Base-by-base conservation (phyloP, 2,797 vertebrate genomes). In the Jordanella pulchra region DNA sequence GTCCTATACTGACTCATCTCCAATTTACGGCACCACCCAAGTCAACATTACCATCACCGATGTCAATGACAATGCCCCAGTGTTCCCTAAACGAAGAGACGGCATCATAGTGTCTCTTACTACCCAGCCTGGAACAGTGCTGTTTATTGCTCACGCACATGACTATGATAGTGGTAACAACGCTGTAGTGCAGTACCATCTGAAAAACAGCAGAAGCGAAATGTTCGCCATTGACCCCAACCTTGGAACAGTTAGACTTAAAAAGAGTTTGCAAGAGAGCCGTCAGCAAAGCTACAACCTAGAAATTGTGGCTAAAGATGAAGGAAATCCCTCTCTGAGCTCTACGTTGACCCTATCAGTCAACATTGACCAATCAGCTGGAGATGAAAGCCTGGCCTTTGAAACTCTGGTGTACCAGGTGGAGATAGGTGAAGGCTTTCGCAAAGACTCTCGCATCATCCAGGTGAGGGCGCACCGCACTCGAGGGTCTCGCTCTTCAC, bases 401-500 rank as follows among this genome's bases (percentile, higher is more conserved):
- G 96, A 96, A 87, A 95, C 95, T 0, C 78, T 98, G 64, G 90
- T 96, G 17, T 98, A 98, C 87, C 95, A 95, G 77, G 94, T 94
- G 77, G 96, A 98, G 88, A 93, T 97, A 0, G 95, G 95, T 17
- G 97, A 98, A 89, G 89, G 84, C n/a, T 89, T 94, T 53, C 77
- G 91, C 3, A 90, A 79, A 28, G 90, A 91, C 53, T 89, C 93
- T 0, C 91, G 65, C 17, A 84, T 99, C 23, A 92, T 99, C 75
- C 97, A 96, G 77, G 89, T 95, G 58, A 94, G 90, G 76, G 96
- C 97, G 0, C 90, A 92, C 56, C 76, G 68, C 5, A 87, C 85
- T 66, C 65, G 0, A 0, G 75, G 81, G 17, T 69, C 70, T 55
- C 83, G 86, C 64, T 27, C 25, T 2, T 85, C 80, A 0, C 83